Conservation (phyloP, 2,888 invertebrate species). For the Melipona bicolor region DNA sequence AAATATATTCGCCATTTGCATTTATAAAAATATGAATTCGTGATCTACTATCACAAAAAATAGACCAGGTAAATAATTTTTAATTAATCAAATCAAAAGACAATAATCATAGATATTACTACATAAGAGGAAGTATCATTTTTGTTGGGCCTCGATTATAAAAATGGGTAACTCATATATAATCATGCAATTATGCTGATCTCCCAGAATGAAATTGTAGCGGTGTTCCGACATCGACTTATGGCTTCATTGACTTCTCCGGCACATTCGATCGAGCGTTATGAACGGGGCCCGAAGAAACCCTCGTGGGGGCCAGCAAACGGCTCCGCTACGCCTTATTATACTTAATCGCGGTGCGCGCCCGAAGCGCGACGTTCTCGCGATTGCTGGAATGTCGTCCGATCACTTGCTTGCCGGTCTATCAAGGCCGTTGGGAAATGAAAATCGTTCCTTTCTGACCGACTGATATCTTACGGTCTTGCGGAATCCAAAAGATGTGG, state of each 20-base stretch:
- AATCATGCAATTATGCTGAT: too few relatives aligned
- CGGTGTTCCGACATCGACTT: constrained; percentile 6
- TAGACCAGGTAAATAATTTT: not conserved
- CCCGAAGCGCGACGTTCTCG: constrained; percentile 69
- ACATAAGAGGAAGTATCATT: not conserved
- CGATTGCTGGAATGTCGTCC: constrained; percentile 80
- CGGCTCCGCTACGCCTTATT: constrained; percentile 54
- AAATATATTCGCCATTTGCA: not conserved
- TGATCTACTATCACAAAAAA: not conserved
- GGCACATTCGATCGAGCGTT: not conserved
- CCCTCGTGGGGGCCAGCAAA: constrained; percentile 34
- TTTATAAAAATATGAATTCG: not conserved
- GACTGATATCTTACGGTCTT: constrained; percentile 32
- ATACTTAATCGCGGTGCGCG: constrained; percentile 67
- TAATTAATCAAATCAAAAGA: not conserved
- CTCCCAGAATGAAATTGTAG: not conserved
- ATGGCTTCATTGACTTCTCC: constrained; percentile 18
- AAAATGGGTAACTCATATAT: not conserved
- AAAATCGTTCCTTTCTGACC: constrained; percentile 74
- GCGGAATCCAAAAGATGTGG: constrained; percentile 62
- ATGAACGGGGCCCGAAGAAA: constrained; percentile 4
- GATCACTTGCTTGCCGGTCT: constrained; percentile 75
- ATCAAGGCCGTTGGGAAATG: constrained; percentile 81
- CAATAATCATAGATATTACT: not conserved
- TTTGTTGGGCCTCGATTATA: not conserved